Evolutionary conservation across 2,113 vertebrate genomes (phyloP), one percentile per base, ranked within the genome.

Genomic region (Calyptommatus sinebrachiatus): DNA sequence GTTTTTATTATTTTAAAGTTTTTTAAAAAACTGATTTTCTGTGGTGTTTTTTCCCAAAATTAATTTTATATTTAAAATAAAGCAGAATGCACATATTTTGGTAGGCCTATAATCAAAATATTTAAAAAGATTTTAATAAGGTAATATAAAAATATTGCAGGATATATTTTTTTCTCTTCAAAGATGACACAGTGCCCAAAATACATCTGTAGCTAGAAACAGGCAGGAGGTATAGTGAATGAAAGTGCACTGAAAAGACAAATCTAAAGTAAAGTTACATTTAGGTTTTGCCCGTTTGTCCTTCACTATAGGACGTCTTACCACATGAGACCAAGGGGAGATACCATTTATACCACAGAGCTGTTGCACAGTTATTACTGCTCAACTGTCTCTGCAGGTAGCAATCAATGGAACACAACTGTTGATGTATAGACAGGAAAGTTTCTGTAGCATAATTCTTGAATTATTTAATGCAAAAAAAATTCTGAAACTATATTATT

Each of bases 381-480:
- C 78, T 76, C 35, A 41, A 86, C 69, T 90, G 89, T 80, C 63
- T 16, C 91, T 80, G 84, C 41, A 88, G 88, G 86, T 65, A 87
- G 65, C 81, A 88, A 91, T 94, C 92, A 91, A 87, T 90, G 88
- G 66, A 85, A 90, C 78, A 84, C 28, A 91, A 86, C 90, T 1
- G 28, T 84, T 91, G 92, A 77, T 60, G 74, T 85, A 90, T 68
- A 84, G 82, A 90, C 76, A 87, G 88, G 70, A 85, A 90, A 76
- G 68, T 78, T 28, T 53, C 90, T 90, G 93, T 90, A 71, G 66
- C 87, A 63, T 80, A 76, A 68, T 61, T 60, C 82, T 86, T 84
- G 84, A 89, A 83, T 53, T 86, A 90, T 86, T 62, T 81, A 70
- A 41, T 41, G 35, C 35, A 41, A 29, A 60, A n/a, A n/a, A n/a